Conservation (phyloP, 2,888 invertebrate species). For the Andrena praecox region DNA sequence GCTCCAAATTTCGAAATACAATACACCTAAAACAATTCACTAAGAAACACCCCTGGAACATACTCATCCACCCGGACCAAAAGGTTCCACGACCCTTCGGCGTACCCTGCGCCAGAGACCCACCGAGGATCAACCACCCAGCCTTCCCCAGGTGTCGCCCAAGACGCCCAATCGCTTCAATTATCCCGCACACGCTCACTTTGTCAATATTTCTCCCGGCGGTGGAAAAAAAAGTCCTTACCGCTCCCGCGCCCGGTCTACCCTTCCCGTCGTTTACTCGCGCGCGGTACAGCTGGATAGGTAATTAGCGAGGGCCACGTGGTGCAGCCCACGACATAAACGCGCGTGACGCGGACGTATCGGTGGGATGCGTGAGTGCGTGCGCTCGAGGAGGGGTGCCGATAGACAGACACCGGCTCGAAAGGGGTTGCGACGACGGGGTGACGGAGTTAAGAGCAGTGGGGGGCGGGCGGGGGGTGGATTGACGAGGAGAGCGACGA, state of each 20-base stretch:
- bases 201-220: constrained; percentile 46
- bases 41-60: no score
- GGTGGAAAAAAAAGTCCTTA: constrained; percentile 47
- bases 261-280: constrained; percentile 60
- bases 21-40: no score
- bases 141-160: background rate
- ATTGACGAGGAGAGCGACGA: background rate
- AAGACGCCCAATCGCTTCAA: constrained; percentile 32
- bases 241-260: constrained; percentile 33
- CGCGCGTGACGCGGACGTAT: constrained; percentile 54
- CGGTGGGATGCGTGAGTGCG: constrained; percentile 65
- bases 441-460: constrained; percentile 35
- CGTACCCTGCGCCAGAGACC: background rate
- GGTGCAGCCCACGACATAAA: constrained; percentile 63
- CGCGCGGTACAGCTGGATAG: constrained; percentile 66
- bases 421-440: constrained; percentile 38
- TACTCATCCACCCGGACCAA: no score
- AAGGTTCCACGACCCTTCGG: no score
- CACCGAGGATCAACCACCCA: background rate
- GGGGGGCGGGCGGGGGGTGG: background rate
- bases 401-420: constrained; percentile 28
- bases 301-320: constrained; percentile 73
- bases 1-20: no score
- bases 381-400: constrained; percentile 33
- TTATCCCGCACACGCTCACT: constrained; percentile 49